These are phyloP conservation scores for Heteromormyrus szaboi DNA, from an alignment of 2,797 vertebrate species.

Conservation along the genomic window DNA sequence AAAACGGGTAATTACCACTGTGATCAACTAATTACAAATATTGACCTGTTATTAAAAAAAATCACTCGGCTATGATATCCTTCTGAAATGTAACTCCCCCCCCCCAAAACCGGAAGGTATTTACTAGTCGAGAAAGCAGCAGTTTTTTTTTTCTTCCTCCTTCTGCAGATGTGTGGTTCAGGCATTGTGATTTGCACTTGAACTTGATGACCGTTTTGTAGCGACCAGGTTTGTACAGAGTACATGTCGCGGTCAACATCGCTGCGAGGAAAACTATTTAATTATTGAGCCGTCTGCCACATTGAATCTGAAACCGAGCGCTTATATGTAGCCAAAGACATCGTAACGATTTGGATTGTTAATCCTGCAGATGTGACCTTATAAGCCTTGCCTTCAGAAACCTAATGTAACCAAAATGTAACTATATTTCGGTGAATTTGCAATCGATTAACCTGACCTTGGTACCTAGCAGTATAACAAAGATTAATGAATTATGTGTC, in stretches of 20 bases:
- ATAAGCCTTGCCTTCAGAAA: not conserved
- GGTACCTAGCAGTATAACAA: constrained; percentile 1
- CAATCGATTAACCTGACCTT: constrained; percentile 13
- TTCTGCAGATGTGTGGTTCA: constrained; percentile 2
- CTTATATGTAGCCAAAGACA: not conserved
- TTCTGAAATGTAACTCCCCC: constrained; percentile 13
- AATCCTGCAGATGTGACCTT: constrained; percentile 19
- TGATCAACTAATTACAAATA: constrained; percentile 23
- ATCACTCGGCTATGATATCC: constrained; percentile 8
- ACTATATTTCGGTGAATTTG: constrained; percentile 1
- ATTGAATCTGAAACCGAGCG: constrained; percentile 2
- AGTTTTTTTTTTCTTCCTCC: not conserved
- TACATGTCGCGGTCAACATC: constrained; percentile 12
- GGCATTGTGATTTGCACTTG: constrained; percentile 17
- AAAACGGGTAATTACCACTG: constrained; percentile 30
- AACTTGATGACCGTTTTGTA: constrained; percentile 21
- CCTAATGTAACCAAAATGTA: not conserved
- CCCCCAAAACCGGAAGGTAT: constrained; percentile 19
- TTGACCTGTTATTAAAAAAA: constrained; percentile 23
- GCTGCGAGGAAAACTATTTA: not conserved
- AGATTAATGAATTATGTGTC: constrained; percentile 4
- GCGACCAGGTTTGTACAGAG: constrained; percentile 2
- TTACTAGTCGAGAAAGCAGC: constrained; percentile 2
- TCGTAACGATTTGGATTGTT: constrained; percentile 3
- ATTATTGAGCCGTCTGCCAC: not conserved